A percentile compares a stretch with the other conserved stretches of the same genome.
Conservation (phyloP, 2,888 invertebrate genomes). For the Chloroclysta siterata region DNA sequence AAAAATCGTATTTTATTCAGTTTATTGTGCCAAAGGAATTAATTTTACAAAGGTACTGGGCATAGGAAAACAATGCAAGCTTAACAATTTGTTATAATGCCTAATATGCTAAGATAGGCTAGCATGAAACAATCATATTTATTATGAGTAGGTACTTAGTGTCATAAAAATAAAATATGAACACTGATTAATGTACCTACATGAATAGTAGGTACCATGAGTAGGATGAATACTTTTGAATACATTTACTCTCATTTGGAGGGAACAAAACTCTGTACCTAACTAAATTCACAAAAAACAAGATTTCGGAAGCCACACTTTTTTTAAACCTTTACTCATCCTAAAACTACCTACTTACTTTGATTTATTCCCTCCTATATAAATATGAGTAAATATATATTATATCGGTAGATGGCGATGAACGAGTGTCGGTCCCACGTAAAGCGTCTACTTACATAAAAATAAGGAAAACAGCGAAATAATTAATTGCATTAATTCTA, state of each 20-base stretch:
- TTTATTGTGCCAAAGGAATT: conserved; percentile 84
- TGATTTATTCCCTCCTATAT: conserved; percentile 61
- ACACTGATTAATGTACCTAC: conserved; percentile 52
- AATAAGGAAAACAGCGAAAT: conserved; percentile 74
- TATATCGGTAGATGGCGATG: conserved; percentile 39
- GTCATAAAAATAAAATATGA: conserved; percentile 53
- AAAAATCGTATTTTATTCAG: conserved; percentile 69
- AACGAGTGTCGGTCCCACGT: conserved; percentile 47
- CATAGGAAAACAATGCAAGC: conserved; percentile 83
- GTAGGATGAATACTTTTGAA: conserved; percentile 46
- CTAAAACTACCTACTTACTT: conserved; percentile 59
- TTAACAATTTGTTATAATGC: conserved; percentile 77
- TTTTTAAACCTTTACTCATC: conserved; percentile 57
- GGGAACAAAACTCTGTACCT: conserved; percentile 58
- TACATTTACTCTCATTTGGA: conserved; percentile 55
- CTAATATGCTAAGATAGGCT: conserved; percentile 69
- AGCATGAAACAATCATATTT: conserved; percentile 54
- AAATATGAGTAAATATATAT: conserved; percentile 50
- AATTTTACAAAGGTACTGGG: conserved; percentile 74
- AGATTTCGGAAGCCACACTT: conserved; percentile 62
- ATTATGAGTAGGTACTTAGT: conserved; percentile 16
- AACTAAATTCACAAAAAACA: conserved; percentile 58
- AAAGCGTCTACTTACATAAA: conserved; percentile 59
- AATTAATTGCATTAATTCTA: conserved; percentile 75
- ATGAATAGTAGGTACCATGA: conserved; percentile 49